Evolutionary conservation across 2,797 vertebrate species (phyloP).

Genomic region (Enteromius argenteus): DNA sequence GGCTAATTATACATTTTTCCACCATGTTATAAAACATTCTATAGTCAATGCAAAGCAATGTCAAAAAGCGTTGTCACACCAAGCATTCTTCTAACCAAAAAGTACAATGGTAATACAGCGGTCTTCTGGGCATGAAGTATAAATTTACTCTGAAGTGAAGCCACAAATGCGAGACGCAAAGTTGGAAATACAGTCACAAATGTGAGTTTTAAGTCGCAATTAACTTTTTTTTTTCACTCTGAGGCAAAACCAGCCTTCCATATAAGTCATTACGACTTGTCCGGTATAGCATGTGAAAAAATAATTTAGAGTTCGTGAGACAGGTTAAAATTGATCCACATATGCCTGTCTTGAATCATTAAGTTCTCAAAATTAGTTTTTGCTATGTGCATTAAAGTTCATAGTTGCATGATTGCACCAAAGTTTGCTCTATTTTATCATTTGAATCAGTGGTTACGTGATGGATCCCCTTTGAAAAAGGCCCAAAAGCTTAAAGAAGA

Average conservation of each 20-base stretch:
- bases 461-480: slow-evolving; percentile 36
- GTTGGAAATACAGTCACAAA: neutral
- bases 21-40: slow-evolving; percentile 16
- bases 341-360: neutral
- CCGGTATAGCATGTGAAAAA: neutral
- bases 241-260: neutral
- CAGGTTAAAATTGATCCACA: neutral
- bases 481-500: slow-evolving; percentile 34
- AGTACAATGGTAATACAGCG: slow-evolving; percentile 5
- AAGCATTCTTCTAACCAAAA: neutral
- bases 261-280: neutral
- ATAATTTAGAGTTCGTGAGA: neutral
- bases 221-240: neutral
- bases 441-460: neutral
- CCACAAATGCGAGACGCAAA: neutral
- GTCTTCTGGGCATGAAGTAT: neutral
- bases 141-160: neutral
- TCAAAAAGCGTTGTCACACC: slow-evolving; percentile 10
- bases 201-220: neutral
- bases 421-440: neutral
- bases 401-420: neutral
- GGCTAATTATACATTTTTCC: slow-evolving; percentile 3
- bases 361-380: neutral
- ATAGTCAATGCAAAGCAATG: slow-evolving; percentile 19
- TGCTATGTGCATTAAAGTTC: neutral